These are phyloP conservation scores for Metopolophium dirhodum DNA, from an alignment of 1,140 invertebrate genomes.

Conservation along the genomic window DNA sequence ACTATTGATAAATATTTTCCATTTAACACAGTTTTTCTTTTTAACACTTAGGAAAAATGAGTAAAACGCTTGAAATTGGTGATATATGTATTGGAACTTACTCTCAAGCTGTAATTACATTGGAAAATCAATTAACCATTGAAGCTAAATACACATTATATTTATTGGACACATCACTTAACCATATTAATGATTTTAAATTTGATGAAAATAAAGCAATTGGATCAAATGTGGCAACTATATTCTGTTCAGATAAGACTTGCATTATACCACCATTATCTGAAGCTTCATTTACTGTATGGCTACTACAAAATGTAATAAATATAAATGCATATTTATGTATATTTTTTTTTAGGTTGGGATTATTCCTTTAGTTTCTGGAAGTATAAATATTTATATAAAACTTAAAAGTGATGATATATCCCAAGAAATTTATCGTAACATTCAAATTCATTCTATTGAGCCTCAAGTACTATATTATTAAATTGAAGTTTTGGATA, in stretches of 20 bases:
- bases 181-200: not conserved
- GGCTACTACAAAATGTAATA: not conserved
- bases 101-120: conserved; percentile 51
- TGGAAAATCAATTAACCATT: conserved; percentile 37
- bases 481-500: not conserved
- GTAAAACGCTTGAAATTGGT: conserved; percentile 46
- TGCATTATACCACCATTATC: conserved; percentile 14
- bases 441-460: conserved; percentile 20
- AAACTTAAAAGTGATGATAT: conserved; percentile 41
- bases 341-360: conserved; percentile 39
- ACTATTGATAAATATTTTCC: not conserved
- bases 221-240: conserved; percentile 21
- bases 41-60: not conserved
- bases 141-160: conserved; percentile 31
- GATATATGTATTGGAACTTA: conserved; percentile 53
- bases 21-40: not conserved
- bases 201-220: conserved; percentile 13
- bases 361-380: conserved; percentile 38
- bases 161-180: conserved; percentile 20
- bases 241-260: conserved; percentile 40
- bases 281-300: conserved; percentile 44
- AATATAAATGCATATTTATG: not conserved
- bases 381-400: conserved; percentile 47
- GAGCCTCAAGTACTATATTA: conserved; percentile 32
- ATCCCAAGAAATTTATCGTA: conserved; percentile 50